Base-by-base conservation (phyloP, 2,888 invertebrate species). In the Lasius platythorax region DNA sequence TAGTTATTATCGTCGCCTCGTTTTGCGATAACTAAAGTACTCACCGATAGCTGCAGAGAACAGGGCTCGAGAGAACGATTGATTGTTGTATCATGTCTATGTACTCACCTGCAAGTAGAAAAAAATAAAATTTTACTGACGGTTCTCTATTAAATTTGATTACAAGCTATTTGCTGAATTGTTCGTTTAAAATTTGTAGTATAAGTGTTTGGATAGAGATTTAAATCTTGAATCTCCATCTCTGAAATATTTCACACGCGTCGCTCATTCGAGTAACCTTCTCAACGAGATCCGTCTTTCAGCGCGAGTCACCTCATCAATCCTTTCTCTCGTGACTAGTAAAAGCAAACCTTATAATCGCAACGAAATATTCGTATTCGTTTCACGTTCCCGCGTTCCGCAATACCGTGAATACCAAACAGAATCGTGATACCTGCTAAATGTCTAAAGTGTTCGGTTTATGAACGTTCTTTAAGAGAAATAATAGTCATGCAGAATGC, bases 361-460 rank as follows among this genome's bases (percentile, higher is more conserved):
- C 84, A 81, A 81, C 78, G 70, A 83, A 78, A 82, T 43, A 61
- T 73, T 63, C 86, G 90, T 91, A 93, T 93, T 93, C 92, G 37
- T 88, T 87, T 84, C 91, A 90, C 91, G 92, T 93, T 72, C 74
- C 30, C 86, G 73, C 84, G 63, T 84, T 87, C 82, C 68, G 64
- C 83, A 73, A 78, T 87, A 87, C 84, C 73, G 87, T 90, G 93
- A 93, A 94, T 94, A 89, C 90, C 87, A 91, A 92, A 85, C 76
- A 91, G 90, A 23, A 83, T 6, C 73, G 89, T 86, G 85, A 85
- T 89, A 83, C 74, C 86, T 84, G 87, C 88, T 84, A 72, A 88
- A 88, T 84, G 92, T 86, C 87, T 92, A 93, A 94, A 93, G 93
- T 94, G 93, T 94, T 86, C 89, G 92, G 88, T 91, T 93, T 93